Conservation (phyloP, 2,113 vertebrate genomes). For the Xiphorhynchus elegans region DNA sequence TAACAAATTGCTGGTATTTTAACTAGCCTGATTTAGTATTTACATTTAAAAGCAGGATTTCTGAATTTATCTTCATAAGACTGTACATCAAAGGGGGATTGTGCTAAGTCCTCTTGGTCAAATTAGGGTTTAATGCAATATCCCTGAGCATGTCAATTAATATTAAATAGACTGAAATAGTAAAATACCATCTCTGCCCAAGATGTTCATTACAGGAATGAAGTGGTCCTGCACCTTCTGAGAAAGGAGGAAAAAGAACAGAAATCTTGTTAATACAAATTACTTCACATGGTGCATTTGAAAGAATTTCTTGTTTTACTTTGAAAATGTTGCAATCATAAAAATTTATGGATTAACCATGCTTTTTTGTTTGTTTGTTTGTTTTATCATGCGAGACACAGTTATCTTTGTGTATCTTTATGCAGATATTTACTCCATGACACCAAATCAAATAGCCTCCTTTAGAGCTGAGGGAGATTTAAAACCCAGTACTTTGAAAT, state of each 20-base stretch:
- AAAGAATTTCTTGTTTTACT: background rate
- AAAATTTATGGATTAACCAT: background rate
- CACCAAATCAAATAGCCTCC: background rate
- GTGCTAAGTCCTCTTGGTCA: slow-evolving; percentile 45
- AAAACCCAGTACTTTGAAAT: background rate
- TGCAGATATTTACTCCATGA: background rate
- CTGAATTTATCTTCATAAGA: slow-evolving; percentile 11
- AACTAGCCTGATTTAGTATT: slow-evolving; percentile 4
- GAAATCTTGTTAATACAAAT: background rate
- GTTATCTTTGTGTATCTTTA: background rate
- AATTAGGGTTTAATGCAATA: slow-evolving; percentile 48
- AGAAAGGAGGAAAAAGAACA: background rate
- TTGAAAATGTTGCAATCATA: background rate
- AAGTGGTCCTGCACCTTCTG: background rate
- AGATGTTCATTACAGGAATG: background rate
- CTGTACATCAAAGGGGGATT: slow-evolving; percentile 56
- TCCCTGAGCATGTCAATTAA: slow-evolving; percentile 24
- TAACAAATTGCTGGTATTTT: slow-evolving; percentile 13
- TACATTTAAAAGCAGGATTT: slow-evolving; percentile 51
- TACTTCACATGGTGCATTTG: background rate
- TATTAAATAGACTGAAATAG: slow-evolving; percentile 21
- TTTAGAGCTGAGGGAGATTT: background rate
- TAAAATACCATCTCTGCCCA: background rate
- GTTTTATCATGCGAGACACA: background rate
- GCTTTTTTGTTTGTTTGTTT: background rate